phyloP scores from a whole-genome alignment of 2,888 invertebrate genomes.

The Venustoraphidia nigricollis region DNA sequence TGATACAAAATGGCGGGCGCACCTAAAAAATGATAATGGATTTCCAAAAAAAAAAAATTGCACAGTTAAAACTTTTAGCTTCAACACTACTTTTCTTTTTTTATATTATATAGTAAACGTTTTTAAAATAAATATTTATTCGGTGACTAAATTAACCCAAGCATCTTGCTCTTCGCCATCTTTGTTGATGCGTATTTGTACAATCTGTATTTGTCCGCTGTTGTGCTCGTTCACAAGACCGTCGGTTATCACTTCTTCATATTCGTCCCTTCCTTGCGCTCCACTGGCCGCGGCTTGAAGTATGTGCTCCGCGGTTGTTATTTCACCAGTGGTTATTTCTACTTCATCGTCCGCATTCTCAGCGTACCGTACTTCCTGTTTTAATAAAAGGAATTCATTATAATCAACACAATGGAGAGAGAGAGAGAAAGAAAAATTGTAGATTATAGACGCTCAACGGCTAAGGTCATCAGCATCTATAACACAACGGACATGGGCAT shows the following conservation, averaged over 20 bases:
- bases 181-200: slow-evolving; percentile 26
- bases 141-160: slow-evolving; percentile 27
- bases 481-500: too few species aligned
- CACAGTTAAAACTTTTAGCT: too few species aligned
- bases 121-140: slow-evolving; percentile 12
- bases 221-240: slow-evolving; percentile 23
- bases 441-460: too few species aligned
- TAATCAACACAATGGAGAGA: too few species aligned
- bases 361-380: slow-evolving; percentile 21
- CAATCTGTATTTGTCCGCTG: slow-evolving; percentile 25
- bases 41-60: too few species aligned
- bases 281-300: slow-evolving; percentile 10
- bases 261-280: slow-evolving; percentile 9
- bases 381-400: too few species aligned
- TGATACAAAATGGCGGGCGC: too few species aligned
- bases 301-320: slow-evolving; percentile 15
- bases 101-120: too few species aligned
- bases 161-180: slow-evolving; percentile 28
- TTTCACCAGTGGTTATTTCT: slow-evolving; percentile 17
- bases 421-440: too few species aligned
- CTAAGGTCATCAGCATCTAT: too few species aligned
- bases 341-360: slow-evolving; percentile 16
- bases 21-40: too few species aligned
- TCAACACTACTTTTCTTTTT: too few species aligned
- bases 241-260: slow-evolving; percentile 12